Percentiles rank a stretch among this genome's conserved stretches.
Conservation (phyloP, 1,140 invertebrate genomes). For the Drosophila saltans region DNA sequence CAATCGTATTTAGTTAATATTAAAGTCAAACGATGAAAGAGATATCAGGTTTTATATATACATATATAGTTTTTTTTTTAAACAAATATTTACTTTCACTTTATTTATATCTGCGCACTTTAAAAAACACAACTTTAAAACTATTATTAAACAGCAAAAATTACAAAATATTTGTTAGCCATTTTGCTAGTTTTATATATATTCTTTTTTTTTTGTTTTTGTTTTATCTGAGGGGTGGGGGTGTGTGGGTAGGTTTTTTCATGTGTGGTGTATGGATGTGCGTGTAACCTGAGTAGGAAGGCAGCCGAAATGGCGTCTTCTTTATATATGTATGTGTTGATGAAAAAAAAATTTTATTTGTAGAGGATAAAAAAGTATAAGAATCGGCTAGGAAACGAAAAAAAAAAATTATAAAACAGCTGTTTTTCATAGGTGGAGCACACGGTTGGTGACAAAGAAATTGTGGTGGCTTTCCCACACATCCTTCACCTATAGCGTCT, state of each 20-base stretch:
- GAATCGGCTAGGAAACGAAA: not conserved
- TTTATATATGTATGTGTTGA: slow-evolving; percentile 5
- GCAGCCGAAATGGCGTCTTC: slow-evolving; percentile 24
- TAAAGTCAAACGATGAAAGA: too few species aligned
- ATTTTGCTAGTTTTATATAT: not conserved
- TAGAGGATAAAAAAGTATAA: slow-evolving; percentile 13
- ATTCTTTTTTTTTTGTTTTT: not conserved
- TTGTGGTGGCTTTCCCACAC: not conserved
- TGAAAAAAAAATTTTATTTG: slow-evolving; percentile 23
- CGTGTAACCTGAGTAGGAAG: slow-evolving; percentile 66
- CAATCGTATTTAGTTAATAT: too few species aligned
- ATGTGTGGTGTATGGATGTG: slow-evolving; percentile 28
- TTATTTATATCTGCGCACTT: slow-evolving; percentile 46
- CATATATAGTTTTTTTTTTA: slow-evolving; percentile 24
- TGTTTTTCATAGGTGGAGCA: not conserved
- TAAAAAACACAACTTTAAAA: slow-evolving; percentile 70
- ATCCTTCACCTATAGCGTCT: slow-evolving; percentile 61
- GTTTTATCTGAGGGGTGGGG: not conserved
- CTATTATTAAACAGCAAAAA: slow-evolving; percentile 58
- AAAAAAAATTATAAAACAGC: not conserved
- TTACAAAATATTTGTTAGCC: slow-evolving; percentile 43
- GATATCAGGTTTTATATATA: too few species aligned
- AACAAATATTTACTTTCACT: slow-evolving; percentile 57
- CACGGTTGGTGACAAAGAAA: not conserved
- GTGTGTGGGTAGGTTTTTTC: not conserved